phyloP scores from a whole-genome alignment of 92 coral and sea anemone species.

The Phymanthus crucifer region DNA sequence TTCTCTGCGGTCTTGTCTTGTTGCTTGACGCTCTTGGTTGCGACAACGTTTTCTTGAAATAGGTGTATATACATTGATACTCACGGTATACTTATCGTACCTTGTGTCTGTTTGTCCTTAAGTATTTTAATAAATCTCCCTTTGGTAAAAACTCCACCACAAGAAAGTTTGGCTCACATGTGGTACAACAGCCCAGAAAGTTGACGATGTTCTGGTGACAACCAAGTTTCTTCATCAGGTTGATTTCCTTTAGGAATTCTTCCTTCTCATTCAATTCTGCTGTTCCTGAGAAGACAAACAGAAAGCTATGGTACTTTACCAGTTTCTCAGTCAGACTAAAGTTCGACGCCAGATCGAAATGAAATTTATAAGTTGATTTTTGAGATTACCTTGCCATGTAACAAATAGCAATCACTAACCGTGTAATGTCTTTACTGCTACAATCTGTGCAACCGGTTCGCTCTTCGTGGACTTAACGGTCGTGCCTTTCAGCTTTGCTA shows the following conservation, averaged over 20 bases:
- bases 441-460: background rate
- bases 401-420: background rate
- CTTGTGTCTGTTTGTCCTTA: slow-evolving; percentile 34
- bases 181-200: slow-evolving; percentile 13
- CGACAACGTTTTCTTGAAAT: too few relatives aligned
- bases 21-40: too few relatives aligned
- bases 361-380: background rate
- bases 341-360: too few relatives aligned
- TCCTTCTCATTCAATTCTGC: background rate
- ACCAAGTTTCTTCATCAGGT: background rate
- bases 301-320: too few relatives aligned
- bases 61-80: too few relatives aligned
- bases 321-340: too few relatives aligned
- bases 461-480: background rate
- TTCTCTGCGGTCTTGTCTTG: too few relatives aligned
- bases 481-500: slow-evolving; percentile 13
- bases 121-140: slow-evolving; percentile 26
- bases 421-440: slow-evolving; percentile 26
- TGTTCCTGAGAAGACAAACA: background rate
- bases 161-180: slow-evolving; percentile 17
- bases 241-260: slow-evolving; percentile 24
- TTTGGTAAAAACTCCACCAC: slow-evolving; percentile 28
- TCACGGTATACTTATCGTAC: background rate
- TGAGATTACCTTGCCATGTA: background rate
- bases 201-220: slow-evolving; percentile 23